Conservation (phyloP, 2,888 invertebrate species). For the Charanyca ferruginea region DNA sequence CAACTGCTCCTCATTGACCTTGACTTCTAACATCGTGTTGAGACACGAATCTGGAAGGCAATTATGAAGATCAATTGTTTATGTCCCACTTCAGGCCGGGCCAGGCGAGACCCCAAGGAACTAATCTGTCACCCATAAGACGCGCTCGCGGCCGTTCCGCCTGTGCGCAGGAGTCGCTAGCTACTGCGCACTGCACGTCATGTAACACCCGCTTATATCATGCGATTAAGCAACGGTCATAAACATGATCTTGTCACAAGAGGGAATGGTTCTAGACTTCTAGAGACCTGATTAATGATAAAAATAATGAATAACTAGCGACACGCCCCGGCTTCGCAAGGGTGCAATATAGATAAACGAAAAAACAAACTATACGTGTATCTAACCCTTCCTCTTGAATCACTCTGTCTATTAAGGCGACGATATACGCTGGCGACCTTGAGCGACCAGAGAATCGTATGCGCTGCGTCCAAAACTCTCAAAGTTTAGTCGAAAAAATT, state of each 20-base stretch:
- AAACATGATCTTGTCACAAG: not conserved
- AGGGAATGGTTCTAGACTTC: not conserved
- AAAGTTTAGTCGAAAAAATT: too few relatives aligned
- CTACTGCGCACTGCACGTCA: constrained; percentile 26
- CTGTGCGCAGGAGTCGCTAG: constrained; percentile 22
- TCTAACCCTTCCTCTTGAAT: too few relatives aligned
- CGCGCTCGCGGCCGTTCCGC: constrained; percentile 17
- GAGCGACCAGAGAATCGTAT: too few relatives aligned
- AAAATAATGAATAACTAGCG: too few relatives aligned
- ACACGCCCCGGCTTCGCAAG: too few relatives aligned
- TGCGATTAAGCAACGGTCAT: not conserved
- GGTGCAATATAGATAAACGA: too few relatives aligned
- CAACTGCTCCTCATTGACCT: not conserved
- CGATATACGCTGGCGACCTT: too few relatives aligned
- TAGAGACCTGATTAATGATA: not conserved
- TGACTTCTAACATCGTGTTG: not conserved
- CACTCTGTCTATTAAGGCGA: too few relatives aligned
- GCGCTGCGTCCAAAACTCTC: too few relatives aligned
- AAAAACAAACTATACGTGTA: too few relatives aligned
- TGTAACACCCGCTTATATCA: constrained; percentile 11
- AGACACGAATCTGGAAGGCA: too few relatives aligned
- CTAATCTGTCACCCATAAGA: constrained; percentile 43
- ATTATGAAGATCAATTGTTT: constrained; percentile 7
- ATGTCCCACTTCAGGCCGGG: not conserved
- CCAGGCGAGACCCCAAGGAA: constrained; percentile 40